A percentile compares a stretch with the other conserved stretches of the same genome.
phyloP scores from a whole-genome alignment of 2,888 invertebrate species.

The Deilephila elpenor region DNA sequence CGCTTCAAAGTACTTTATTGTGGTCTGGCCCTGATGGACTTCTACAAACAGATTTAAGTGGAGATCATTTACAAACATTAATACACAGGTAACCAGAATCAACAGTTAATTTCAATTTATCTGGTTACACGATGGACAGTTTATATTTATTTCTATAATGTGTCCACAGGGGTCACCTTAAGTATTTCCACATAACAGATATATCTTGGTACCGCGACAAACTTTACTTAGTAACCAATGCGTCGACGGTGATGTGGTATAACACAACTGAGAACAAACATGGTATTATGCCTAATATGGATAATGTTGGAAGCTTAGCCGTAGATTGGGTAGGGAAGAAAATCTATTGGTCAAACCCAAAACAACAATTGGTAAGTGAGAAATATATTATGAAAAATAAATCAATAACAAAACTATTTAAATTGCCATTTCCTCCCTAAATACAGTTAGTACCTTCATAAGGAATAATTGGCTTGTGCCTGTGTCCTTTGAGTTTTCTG shows the following conservation, averaged over 20 bases:
- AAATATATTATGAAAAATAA: not conserved
- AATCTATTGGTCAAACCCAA: constrained; percentile 95
- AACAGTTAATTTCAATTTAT: not conserved
- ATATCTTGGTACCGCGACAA: constrained; percentile 91
- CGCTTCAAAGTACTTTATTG: constrained; percentile 86
- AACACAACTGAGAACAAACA: constrained; percentile 86
- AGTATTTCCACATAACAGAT: constrained; percentile 87
- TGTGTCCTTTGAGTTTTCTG: too few relatives aligned
- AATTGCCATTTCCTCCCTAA: not conserved
- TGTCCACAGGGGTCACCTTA: constrained; percentile 72
- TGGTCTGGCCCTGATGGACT: constrained; percentile 92
- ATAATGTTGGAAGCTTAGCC: constrained; percentile 91
- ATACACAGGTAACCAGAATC: constrained; percentile 80
- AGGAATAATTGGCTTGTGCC: too few relatives aligned
- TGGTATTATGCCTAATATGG: constrained; percentile 86
- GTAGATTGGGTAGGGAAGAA: constrained; percentile 96
- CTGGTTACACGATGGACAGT: not conserved
- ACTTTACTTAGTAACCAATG: constrained; percentile 90
- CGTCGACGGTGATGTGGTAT: constrained; percentile 88
- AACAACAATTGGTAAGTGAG: constrained; percentile 90
- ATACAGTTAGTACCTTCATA: not conserved
- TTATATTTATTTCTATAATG: not conserved
- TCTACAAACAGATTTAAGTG: constrained; percentile 92
- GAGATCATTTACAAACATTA: constrained; percentile 89
- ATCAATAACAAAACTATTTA: not conserved